phyloP scores from a whole-genome alignment of 2,113 vertebrate species.

The Hiodon alosoides region DNA sequence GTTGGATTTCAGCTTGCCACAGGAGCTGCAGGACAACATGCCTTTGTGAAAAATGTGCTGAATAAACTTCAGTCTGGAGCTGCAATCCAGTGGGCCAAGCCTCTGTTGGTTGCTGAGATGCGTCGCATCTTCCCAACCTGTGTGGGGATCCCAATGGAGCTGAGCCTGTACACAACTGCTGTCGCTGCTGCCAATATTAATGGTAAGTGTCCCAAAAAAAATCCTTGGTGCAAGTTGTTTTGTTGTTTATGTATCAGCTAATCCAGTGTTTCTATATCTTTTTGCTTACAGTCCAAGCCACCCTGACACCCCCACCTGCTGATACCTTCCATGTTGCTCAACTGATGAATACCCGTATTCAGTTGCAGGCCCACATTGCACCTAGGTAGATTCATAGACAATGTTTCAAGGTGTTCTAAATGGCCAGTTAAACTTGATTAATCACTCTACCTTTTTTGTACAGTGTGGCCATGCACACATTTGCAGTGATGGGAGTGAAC shows the following conservation, averaged over 20 bases:
- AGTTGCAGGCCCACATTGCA: conserved; percentile 49
- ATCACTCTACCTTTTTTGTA: conserved; percentile 27
- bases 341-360: conserved; percentile 47
- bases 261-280: neutral
- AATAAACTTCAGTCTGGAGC: conserved; percentile 46
- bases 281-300: conserved; percentile 43
- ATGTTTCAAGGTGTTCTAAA: neutral
- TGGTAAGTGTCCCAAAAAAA: conserved; percentile 41
- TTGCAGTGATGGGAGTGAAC: conserved; percentile 70
- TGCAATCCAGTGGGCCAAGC: conserved; percentile 48
- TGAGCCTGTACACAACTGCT: conserved; percentile 54
- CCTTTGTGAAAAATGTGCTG: conserved; percentile 26
- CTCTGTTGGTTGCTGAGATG: conserved; percentile 57
- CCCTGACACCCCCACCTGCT: conserved; percentile 43
- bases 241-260: neutral
- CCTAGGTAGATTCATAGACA: conserved; percentile 48
- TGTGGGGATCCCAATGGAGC: conserved; percentile 67
- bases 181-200: conserved; percentile 47
- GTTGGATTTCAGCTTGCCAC: conserved; percentile 39
- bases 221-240: neutral
- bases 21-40: conserved; percentile 21
- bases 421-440: neutral
- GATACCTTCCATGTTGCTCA: conserved; percentile 42
- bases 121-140: conserved; percentile 60
- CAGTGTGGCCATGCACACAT: conserved; percentile 57